These are phyloP conservation scores for Hydrochoerus hydrochaeris DNA, from an alignment of 2,113 vertebrate species.

Conservation along the genomic window DNA sequence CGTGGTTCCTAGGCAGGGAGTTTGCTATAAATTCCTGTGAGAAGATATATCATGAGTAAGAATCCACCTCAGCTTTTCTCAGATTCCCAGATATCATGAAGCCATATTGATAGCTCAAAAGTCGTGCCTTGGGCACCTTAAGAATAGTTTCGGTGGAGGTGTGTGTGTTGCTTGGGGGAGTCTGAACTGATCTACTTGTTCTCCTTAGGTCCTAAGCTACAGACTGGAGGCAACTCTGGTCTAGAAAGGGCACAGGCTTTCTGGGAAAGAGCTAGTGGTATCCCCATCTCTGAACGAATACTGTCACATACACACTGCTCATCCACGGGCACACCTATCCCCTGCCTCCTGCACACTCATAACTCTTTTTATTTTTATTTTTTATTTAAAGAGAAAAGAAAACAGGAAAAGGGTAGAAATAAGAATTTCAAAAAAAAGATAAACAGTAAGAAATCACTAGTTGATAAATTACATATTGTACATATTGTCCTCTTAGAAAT, in stretches of 20 bases:
- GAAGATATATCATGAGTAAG: not conserved
- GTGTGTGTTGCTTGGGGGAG: not conserved
- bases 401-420: no score
- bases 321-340: not conserved
- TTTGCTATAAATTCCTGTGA: not conserved
- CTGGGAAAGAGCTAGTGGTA: not conserved
- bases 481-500: no score
- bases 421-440: no score
- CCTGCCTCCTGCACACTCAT: rapidly evolving
- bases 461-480: no score
- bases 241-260: not conserved
- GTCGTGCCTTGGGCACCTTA: not conserved
- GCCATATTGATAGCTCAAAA: not conserved
- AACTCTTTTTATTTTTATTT: no score
- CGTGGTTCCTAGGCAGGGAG: not conserved
- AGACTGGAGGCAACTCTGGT: not conserved
- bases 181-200: not conserved
- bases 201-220: not conserved
- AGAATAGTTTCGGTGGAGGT: not conserved
- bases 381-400: no score
- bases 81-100: not conserved
- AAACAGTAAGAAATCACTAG: no score
- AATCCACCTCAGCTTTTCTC: not conserved
- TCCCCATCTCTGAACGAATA: not conserved
- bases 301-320: not conserved